Evolutionary conservation across 1,140 invertebrate species (phyloP), one percentile per base, ranked within the genome.

Genomic region (Drosophila equinoxialis): DNA sequence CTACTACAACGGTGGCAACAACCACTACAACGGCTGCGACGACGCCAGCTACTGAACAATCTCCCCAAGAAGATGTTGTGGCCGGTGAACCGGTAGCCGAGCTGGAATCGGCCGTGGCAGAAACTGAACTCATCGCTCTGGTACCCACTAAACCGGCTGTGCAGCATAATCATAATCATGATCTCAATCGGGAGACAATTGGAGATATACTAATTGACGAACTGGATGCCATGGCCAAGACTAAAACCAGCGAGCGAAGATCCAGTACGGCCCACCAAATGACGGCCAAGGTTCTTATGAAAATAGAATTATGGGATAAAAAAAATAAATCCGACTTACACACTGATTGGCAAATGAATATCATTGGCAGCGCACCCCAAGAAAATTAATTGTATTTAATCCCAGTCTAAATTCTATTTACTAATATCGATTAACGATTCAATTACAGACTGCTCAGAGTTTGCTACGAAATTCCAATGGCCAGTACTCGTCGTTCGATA

Each of bases 401-500:
- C n/a, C 1, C 3, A 26, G 6, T 7, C 10, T 14, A 20, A 14
- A 30, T 20, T 26, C 2, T 4, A 26, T 26, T 26, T 26, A 26
- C 7, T 54, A 8, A 23, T 33, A 37, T 8, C 26, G 41, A 62
- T 7, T 61, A 6, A 7, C 20, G 4, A 13, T n/a, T 66, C 11
- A 67, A 55, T 70, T 85, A 20, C 74, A 93, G 92, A 82, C 90
- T 17, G 92, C 91, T 4, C 90, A 92, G 69, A 90, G 78, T 41
- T 68, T 92, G 33, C 65, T 92, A 54, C 80, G 75, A 14, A 90
- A 94, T 78, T 77, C 93, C 0, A 94, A 94, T 58, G 93, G 94
- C 1, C 95, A 95, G 68, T 95, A 95, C 72, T 94, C 95, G 0
- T 94, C 95, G 1, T 90, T 95, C 55, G 95, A 96, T 75, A 95